Base-by-base conservation (phyloP, 1,140 invertebrate genomes). In the Trachymyrmex septentrionalis region DNA sequence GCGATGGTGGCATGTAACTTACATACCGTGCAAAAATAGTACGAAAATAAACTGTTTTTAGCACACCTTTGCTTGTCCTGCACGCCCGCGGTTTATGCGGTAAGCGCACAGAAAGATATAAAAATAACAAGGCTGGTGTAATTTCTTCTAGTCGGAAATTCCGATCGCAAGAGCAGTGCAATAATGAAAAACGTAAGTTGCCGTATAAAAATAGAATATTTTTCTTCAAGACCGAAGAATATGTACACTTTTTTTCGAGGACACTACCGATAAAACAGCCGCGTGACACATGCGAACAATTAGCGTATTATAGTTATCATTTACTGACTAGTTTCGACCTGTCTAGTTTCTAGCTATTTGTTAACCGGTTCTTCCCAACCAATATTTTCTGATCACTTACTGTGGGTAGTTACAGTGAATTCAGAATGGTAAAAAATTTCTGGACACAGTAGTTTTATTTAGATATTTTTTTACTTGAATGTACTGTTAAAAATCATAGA, bases 21-120 rank as follows among this genome's bases (percentile, higher is more conserved):
- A 86, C 61, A 71, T 66, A 24, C 44, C 77, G 64, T n/a, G 78
- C 88, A 50, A 88, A 89, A 91, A 91, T 89, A 89, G 82, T 86
- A 66, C 64, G 48, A 88, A 86, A 91, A 89, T 80, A 86, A 84
- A 86, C 66, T 24, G 59, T 57, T 84, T 86, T 82, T 61, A 63
- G 34, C 38, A 34, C 10, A 59, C 48, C 30, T 85, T 69, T 85
- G 48, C 61, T n/a, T 19, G 69, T 48, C 24, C 27, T 44, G 38
- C 2, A 48, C 24, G 7, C 5, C 27, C 55, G 16, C 38, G 44
- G 30, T 59, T 59, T 55, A 38, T 14, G 24, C 5, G 34, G 67
- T 69, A 38, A 38, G n/a, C 64, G 21, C 14, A 24, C 64, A 69
- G 63, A 21, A 44, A 38, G 30, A 19, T 14, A 57, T 5, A 57